These are phyloP conservation scores for Zaprionus capensis DNA, from an alignment of 1,140 invertebrate genomes.

Conservation along the genomic window DNA sequence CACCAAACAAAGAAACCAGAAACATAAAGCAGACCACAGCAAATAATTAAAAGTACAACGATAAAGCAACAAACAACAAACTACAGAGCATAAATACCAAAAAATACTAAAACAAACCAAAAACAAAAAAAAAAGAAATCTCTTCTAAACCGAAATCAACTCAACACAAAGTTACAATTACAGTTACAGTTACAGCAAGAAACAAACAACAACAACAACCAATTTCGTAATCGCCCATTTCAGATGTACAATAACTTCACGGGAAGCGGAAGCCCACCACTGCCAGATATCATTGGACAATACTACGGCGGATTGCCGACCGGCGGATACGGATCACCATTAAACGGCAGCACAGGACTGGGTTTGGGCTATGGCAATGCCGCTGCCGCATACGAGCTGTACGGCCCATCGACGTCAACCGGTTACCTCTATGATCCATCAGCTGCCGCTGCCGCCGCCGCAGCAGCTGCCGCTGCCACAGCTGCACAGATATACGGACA, in stretches of 20 bases:
- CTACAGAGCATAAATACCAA: slow-evolving; percentile 32
- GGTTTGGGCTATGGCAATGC: slow-evolving; percentile 53
- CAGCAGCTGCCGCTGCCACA: slow-evolving; percentile 55
- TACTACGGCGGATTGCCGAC: slow-evolving; percentile 63
- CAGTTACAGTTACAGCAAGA: slow-evolving; percentile 57
- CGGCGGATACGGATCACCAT: slow-evolving; percentile 23
- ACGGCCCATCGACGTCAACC: slow-evolving; percentile 59
- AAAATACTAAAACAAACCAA: slow-evolving; percentile 23
- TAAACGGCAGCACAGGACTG: slow-evolving; percentile 31
- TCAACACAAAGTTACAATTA: slow-evolving; percentile 52
- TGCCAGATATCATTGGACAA: slow-evolving; percentile 83
- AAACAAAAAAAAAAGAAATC: slow-evolving; percentile 52
- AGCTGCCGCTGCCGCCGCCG: slow-evolving; percentile 49
- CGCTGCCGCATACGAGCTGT: slow-evolving; percentile 56
- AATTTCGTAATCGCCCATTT: slow-evolving; percentile 83
- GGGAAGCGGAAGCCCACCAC: slow-evolving; percentile 78
- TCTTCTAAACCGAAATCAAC: not conserved
- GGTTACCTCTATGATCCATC: slow-evolving; percentile 51
- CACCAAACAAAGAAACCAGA: slow-evolving; percentile 17
- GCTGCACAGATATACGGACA: slow-evolving; percentile 52
- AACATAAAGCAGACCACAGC: slow-evolving; percentile 25
- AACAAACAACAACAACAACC: slow-evolving; percentile 58
- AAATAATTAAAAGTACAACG: slow-evolving; percentile 14
- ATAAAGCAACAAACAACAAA: slow-evolving; percentile 32
- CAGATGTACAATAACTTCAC: slow-evolving; percentile 84